Percentiles rank a stretch among this genome's conserved stretches.
Evolutionary conservation across 2,888 invertebrate species (phyloP).

Genomic region (Tetragnatha montana): DNA sequence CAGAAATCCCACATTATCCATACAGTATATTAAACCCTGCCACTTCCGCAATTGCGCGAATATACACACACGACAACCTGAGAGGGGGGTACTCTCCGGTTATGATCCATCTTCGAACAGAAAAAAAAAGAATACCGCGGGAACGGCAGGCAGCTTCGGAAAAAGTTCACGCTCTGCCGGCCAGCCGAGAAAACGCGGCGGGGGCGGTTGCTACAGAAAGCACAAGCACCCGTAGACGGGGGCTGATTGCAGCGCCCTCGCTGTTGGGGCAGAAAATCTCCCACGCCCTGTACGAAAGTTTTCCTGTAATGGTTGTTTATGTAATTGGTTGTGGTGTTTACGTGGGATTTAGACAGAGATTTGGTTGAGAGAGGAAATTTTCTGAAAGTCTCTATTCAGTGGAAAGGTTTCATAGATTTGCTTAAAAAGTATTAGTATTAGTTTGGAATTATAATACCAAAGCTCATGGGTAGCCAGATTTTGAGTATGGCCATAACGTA

Average conservation of each 20-base stretch:
- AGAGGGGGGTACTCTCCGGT: background rate
- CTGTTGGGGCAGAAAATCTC: background rate
- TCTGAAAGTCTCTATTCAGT: too few relatives aligned
- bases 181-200: conserved; percentile 55
- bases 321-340: too few relatives aligned
- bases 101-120: too few relatives aligned
- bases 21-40: conserved; percentile 24
- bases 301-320: too few relatives aligned
- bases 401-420: too few relatives aligned
- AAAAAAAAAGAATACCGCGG: background rate
- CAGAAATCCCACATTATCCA: conserved; percentile 27
- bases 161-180: conserved; percentile 61
- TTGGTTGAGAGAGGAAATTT: too few relatives aligned
- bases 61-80: conserved; percentile 2
- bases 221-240: conserved; percentile 9
- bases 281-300: conserved; percentile 4
- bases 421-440: too few relatives aligned
- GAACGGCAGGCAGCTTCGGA: conserved; percentile 44
- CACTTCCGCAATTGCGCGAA: conserved; percentile 28
- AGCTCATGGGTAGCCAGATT: too few relatives aligned
- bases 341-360: too few relatives aligned
- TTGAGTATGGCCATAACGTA: too few relatives aligned
- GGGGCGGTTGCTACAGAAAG: conserved; percentile 23
- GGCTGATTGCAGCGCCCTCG: conserved; percentile 38
- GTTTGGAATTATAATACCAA: too few relatives aligned